A percentile compares a stretch with the other conserved stretches of the same genome.
These are phyloP conservation scores for Drosophila basisetae DNA, from an alignment of 2,888 invertebrate species.

Conservation along the genomic window DNA sequence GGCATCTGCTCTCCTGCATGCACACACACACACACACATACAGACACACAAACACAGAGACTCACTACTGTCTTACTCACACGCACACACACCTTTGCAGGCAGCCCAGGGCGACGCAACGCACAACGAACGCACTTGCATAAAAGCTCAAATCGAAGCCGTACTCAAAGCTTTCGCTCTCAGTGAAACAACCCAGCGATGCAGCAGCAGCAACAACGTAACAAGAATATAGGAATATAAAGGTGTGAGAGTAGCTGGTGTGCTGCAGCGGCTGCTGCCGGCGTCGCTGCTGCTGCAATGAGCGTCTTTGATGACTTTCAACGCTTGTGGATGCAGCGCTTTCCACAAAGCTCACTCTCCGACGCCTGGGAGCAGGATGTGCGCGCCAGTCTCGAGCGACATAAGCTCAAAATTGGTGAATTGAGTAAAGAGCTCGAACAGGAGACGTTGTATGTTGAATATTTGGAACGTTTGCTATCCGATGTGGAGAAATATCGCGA, in stretches of 20 bases:
- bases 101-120: slow-evolving; percentile 72
- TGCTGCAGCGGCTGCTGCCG: slow-evolving; percentile 35
- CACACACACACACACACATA: slow-evolving; percentile 9
- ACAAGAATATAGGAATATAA: slow-evolving; percentile 26
- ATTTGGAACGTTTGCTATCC: slow-evolving; percentile 92
- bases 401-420: slow-evolving; percentile 93
- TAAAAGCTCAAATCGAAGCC: slow-evolving; percentile 53
- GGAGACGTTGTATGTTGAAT: slow-evolving; percentile 95
- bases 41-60: slow-evolving; percentile 8
- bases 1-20: slow-evolving; percentile 46
- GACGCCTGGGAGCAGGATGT: slow-evolving; percentile 97
- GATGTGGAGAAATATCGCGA: slow-evolving; percentile 94
- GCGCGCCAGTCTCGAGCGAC: slow-evolving; percentile 94
- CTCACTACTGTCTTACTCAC: slow-evolving; percentile 22
- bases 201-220: slow-evolving; percentile 15
- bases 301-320: slow-evolving; percentile 96
- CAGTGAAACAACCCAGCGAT: slow-evolving; percentile 10
- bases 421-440: slow-evolving; percentile 94
- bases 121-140: slow-evolving; percentile 70
- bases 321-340: slow-evolving; percentile 95
- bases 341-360: slow-evolving; percentile 95
- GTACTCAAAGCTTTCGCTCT: slow-evolving; percentile 31
- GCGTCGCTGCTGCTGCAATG: slow-evolving; percentile 85
- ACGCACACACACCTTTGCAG: slow-evolving; percentile 57
- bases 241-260: slow-evolving; percentile 37